A percentile compares a stretch with the other conserved stretches of the same genome.
phyloP scores from a whole-genome alignment of 2,888 invertebrate species.

The Thymelicus lineola region DNA sequence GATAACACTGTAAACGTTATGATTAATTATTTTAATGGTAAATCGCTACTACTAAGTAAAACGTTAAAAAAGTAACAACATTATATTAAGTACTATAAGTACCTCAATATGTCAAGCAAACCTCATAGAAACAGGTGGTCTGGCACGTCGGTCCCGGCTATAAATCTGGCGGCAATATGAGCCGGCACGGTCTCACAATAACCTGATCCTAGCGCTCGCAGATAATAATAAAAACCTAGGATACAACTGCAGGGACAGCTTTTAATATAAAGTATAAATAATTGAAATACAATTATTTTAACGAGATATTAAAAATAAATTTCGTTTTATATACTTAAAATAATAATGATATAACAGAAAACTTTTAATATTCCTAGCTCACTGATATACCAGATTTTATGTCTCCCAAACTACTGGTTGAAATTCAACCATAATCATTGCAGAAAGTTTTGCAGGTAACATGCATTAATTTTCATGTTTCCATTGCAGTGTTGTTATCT shows the following conservation, averaged over 20 bases:
- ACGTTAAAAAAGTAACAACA: not conserved
- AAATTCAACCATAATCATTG: too few relatives aligned
- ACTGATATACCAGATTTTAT: too few relatives aligned
- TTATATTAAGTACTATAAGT: not conserved
- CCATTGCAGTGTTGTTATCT: too few relatives aligned
- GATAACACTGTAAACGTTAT: not conserved
- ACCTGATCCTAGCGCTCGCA: conserved; percentile 56
- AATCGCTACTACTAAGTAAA: not conserved
- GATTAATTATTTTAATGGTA: not conserved
- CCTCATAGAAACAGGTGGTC: conserved; percentile 14
- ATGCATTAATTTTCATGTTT: too few relatives aligned
- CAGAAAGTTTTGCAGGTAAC: too few relatives aligned
- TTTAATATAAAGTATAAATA: not conserved
- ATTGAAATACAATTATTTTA: too few relatives aligned
- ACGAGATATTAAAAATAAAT: too few relatives aligned
- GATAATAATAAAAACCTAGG: conserved; percentile 4
- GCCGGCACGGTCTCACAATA: conserved; percentile 76
- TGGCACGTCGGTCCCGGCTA: conserved; percentile 54
- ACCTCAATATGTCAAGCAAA: conserved; percentile 5
- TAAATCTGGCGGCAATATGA: conserved; percentile 79
- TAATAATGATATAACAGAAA: too few relatives aligned
- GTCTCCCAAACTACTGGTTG: too few relatives aligned
- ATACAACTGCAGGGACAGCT: not conserved
- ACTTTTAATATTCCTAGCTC: too few relatives aligned
- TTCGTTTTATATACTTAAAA: too few relatives aligned